These are phyloP conservation scores for Hyposoter didymator DNA, from an alignment of 2,888 invertebrate genomes.

Conservation along the genomic window DNA sequence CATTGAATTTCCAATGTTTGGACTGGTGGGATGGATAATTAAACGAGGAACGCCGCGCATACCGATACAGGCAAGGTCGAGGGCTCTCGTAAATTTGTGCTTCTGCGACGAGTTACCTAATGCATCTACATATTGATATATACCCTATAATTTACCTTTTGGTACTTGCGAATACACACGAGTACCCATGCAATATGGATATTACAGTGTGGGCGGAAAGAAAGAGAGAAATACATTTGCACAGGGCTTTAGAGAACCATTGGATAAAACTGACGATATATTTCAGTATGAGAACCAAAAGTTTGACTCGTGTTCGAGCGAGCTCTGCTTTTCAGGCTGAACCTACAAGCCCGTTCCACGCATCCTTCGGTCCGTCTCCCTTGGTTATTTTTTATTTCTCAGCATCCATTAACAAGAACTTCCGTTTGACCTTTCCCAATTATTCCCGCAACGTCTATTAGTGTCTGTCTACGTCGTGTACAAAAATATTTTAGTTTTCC, in stretches of 20 bases:
- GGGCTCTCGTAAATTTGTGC: constrained; percentile 38
- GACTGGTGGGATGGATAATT: constrained; percentile 45
- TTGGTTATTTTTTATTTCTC: neutral
- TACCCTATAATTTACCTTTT: constrained; percentile 4
- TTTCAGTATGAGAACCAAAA: constrained; percentile 21
- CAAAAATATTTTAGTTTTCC: neutral
- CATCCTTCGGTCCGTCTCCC: neutral
- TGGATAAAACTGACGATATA: constrained; percentile 15
- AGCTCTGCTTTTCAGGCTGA: constrained; percentile 27
- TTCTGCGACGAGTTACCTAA: constrained; percentile 14
- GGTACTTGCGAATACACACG: neutral
- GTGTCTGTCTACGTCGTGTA: neutral
- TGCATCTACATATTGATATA: constrained; percentile 7
- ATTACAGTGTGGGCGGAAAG: neutral
- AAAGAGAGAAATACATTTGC: neutral
- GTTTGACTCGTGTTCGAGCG: constrained; percentile 22
- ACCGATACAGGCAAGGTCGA: constrained; percentile 41
- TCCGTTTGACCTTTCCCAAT: constrained; percentile 44
- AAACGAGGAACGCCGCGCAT: constrained; percentile 31
- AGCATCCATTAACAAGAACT: constrained; percentile 28
- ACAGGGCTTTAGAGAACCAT: constrained; percentile 3
- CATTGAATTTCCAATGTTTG: constrained; percentile 55
- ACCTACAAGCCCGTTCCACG: neutral
- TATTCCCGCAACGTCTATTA: constrained; percentile 10
- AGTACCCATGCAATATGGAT: neutral